Base-by-base conservation (phyloP, 53 echinoderm and acorn worm species). In the Holothuria leucospilota region DNA sequence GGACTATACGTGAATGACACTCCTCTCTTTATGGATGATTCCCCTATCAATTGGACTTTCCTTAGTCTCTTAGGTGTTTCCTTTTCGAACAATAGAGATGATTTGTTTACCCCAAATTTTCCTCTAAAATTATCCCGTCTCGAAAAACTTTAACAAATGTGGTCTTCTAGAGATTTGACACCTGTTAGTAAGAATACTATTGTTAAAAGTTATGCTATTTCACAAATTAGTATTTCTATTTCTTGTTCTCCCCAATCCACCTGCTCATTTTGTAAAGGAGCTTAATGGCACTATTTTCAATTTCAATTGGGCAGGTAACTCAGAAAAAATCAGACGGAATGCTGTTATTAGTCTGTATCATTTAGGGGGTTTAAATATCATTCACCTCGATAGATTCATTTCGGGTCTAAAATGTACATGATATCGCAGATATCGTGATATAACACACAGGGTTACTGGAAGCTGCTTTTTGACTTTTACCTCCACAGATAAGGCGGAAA, bases 161-260 rank as follows among this genome's bases (percentile, higher is more conserved):
- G 27, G 67, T 26, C n/a, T 10, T 25, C n/a, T 23, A 66, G 23
- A n/a, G n/a, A 66, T 66, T 66, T 66, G 29, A 66, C 29, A n/a
- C 67, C 23, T 62, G 20, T 62, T 62, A 13, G 24, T 13, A 20
- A 24, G 21, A 62, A 62, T 7, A 20, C 21, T 66, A 66, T 66
- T 66, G 67, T 66, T n/a, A 66, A 66, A 66, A 66, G 26, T 4
- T 66, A n/a, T 62, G 63, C 63, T n/a, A n/a, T 8, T 66, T 66
- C 67, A 66, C 67, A n/a, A 28, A 7, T 66, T 66, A n/a, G 25
- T 20, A 27, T 66, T 66, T 66, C 21, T 66, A 16, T 66, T 66
- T 66, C 67, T n/a, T 20, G 67, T 66, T 18, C 29, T 66, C 13
- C 67, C 67, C 29, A 66, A n/a, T 66, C 18, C 67, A 27, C 67